These are phyloP conservation scores for Drosophila kanekoi DNA, from an alignment of 2,888 invertebrate genomes.

Conservation along the genomic window DNA sequence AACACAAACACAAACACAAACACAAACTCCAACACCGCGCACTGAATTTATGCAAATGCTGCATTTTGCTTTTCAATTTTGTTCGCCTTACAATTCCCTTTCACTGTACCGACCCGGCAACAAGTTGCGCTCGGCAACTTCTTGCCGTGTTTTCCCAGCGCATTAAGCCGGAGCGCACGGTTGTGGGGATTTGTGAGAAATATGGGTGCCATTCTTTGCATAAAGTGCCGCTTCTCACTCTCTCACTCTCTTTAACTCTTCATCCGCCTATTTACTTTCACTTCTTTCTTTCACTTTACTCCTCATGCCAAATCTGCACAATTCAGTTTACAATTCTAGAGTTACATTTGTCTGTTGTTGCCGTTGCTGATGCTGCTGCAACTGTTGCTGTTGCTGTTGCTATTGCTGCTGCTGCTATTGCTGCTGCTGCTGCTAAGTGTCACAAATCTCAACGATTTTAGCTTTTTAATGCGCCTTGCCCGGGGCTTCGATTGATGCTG, in stretches of 20 bases:
- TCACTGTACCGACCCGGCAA: slow-evolving; percentile 39
- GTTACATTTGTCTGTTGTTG: slow-evolving; percentile 21
- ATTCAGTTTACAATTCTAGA: slow-evolving; percentile 60
- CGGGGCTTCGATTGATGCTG: slow-evolving; percentile 61
- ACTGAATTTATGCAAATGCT: slow-evolving; percentile 77
- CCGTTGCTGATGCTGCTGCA: slow-evolving; percentile 8
- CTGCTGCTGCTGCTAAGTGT: slow-evolving; percentile 61
- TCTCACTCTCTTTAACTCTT: slow-evolving; percentile 2
- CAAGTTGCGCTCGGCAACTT: slow-evolving; percentile 65
- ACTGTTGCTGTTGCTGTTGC: slow-evolving; percentile 24
- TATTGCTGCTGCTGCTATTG: slow-evolving; percentile 11
- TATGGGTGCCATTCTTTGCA: slow-evolving; percentile 72
- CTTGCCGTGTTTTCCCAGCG: slow-evolving; percentile 66
- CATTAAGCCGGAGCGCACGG: slow-evolving; percentile 61
- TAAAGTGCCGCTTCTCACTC: slow-evolving; percentile 52
- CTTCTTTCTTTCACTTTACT: slow-evolving; percentile 64
- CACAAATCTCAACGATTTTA: slow-evolving; percentile 76
- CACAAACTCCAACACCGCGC: slow-evolving; percentile 2
- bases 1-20: not conserved
- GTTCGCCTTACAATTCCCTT: slow-evolving; percentile 55
- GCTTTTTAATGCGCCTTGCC: slow-evolving; percentile 70
- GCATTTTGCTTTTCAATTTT: slow-evolving; percentile 79
- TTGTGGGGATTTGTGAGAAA: slow-evolving; percentile 66
- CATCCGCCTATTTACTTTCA: slow-evolving; percentile 68
- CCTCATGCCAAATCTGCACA: slow-evolving; percentile 62